Conservation (phyloP, 2,797 vertebrate species). For the Muscicapa comitata region DNA sequence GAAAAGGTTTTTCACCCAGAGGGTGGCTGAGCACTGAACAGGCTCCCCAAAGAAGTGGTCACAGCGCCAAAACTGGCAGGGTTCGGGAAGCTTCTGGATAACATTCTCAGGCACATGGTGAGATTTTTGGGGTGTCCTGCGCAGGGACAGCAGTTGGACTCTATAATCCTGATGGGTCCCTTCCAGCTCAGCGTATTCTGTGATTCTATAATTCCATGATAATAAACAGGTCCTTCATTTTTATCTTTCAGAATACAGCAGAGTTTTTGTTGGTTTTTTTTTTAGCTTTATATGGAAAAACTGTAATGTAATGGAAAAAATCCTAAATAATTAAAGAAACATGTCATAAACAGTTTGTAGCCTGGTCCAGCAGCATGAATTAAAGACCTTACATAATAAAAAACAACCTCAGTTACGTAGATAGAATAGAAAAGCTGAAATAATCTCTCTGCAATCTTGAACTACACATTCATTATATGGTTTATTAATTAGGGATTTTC, state of each 20-base stretch:
- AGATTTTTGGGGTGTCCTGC: neutral
- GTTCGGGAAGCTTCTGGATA: neutral
- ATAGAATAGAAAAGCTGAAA: neutral
- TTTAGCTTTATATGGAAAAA: neutral
- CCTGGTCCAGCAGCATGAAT: neutral
- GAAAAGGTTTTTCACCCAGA: neutral
- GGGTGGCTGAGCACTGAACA: accelerated
- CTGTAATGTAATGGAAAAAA: neutral
- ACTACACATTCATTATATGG: neutral
- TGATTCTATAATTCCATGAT: neutral
- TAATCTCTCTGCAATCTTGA: neutral
- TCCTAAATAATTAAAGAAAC: neutral
- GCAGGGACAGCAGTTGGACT: neutral
- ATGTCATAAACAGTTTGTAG: neutral
- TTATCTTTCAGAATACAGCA: neutral
- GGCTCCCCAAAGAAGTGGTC: neutral
- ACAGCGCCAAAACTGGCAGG: neutral
- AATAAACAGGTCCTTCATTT: neutral
- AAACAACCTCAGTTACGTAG: neutral
- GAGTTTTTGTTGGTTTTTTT: neutral
- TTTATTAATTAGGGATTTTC: neutral
- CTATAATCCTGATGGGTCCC: neutral
- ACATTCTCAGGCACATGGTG: neutral
- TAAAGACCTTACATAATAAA: neutral
- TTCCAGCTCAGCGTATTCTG: neutral